Percentiles rank a stretch among this genome's conserved stretches.
Conservation (phyloP, 37 sponge, comb jelly and placozoan species). For the Beroe ovata region DNA sequence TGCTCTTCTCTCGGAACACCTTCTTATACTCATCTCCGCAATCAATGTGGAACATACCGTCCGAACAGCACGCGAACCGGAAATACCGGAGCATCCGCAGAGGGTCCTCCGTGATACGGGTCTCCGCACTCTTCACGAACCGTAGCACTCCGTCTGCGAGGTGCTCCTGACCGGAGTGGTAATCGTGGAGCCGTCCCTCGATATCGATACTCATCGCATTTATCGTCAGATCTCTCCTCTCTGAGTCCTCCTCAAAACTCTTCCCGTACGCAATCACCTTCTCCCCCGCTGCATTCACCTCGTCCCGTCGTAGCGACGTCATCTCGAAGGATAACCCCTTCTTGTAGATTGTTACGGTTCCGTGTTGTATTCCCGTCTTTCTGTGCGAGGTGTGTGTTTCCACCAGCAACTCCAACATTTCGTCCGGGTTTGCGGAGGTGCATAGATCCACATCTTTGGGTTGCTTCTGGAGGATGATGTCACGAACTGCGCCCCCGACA, state of each 20-base stretch:
- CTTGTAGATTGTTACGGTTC: conserved; percentile 21
- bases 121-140: conserved; percentile 26
- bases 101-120: neutral
- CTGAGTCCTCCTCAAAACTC: conserved; percentile 12
- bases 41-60: neutral
- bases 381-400: neutral
- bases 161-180: conserved; percentile 19
- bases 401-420: conserved; percentile 46
- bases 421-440: conserved; percentile 11
- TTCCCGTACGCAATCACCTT: neutral
- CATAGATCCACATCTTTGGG: conserved; percentile 48
- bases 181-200: conserved; percentile 4
- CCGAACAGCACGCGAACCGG: conserved; percentile 36
- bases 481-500: conserved; percentile 45
- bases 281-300: neutral
- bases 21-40: conserved; percentile 12
- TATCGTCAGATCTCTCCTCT: conserved; percentile 32
- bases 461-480: conserved; percentile 7
- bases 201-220: conserved; percentile 44
- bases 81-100: conserved; percentile 52
- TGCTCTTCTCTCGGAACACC: neutral
- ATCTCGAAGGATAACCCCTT: conserved; percentile 4
- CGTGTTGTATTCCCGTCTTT: conserved; percentile 53
- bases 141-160: neutral
- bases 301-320: neutral